phyloP scores from a whole-genome alignment of 1,140 invertebrate species.

The Dinothrombium tinctorium region DNA sequence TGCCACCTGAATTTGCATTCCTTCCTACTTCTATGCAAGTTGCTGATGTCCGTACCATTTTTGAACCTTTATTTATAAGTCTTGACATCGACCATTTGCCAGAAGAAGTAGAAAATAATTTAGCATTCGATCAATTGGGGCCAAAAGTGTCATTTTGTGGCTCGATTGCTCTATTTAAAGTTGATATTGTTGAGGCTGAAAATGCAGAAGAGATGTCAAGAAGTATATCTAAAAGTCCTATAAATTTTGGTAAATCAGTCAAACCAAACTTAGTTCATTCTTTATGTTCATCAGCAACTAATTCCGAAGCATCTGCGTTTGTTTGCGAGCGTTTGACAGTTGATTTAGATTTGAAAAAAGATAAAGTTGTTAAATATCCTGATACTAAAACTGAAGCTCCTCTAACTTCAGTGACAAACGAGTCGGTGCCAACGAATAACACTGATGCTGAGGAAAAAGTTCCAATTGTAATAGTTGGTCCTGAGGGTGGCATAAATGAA shows the following conservation, averaged over 20 bases:
- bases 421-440: not conserved
- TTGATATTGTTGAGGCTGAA: constrained; percentile 66
- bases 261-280: not conserved
- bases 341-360: constrained; percentile 23
- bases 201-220: constrained; percentile 19
- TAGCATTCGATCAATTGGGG: constrained; percentile 44
- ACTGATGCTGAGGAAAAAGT: not conserved
- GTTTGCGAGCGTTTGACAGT: constrained; percentile 68
- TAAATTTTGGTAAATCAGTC: not conserved
- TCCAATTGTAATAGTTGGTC: constrained; percentile 6
- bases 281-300: constrained; percentile 13
- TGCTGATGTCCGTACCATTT: constrained; percentile 72
- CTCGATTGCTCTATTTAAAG: constrained; percentile 57
- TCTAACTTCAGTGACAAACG: not conserved
- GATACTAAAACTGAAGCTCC: not conserved
- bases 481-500: constrained; percentile 31
- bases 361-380: constrained; percentile 1
- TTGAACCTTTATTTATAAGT: constrained; percentile 56
- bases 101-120: not conserved
- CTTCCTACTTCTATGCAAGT: constrained; percentile 40
- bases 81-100: constrained; percentile 40
- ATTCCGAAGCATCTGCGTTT: constrained; percentile 57
- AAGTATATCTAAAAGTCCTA: not conserved
- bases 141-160: constrained; percentile 69
- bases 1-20: constrained; percentile 23